Percentiles rank a stretch among this genome's conserved stretches.
Conservation (phyloP, 2,113 vertebrate species). For the Laticauda laticaudata region DNA sequence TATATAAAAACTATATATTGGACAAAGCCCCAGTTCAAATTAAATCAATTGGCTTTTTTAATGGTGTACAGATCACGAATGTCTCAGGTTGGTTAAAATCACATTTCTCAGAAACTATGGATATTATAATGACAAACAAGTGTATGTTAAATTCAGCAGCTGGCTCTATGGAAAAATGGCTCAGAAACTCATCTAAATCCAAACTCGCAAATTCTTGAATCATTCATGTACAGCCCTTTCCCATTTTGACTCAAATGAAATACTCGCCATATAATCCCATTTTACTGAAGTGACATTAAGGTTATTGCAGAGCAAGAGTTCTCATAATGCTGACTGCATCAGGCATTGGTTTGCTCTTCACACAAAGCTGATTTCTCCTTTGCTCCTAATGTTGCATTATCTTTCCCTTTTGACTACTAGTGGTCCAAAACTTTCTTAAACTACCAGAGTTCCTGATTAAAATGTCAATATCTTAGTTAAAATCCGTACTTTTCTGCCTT, state of each 20-base stretch:
- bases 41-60: background rate
- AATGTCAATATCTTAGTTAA: background rate
- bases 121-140: slow-evolving; percentile 62
- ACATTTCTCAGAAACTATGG: slow-evolving; percentile 65
- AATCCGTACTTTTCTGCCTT: background rate
- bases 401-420: background rate
- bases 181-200: slow-evolving; percentile 44
- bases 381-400: slow-evolving; percentile 2
- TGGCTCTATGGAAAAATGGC: slow-evolving; percentile 57
- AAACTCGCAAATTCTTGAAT: slow-evolving; percentile 31
- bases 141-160: slow-evolving; percentile 63
- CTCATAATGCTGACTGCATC: background rate
- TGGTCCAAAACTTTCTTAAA: background rate
- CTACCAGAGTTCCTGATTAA: background rate
- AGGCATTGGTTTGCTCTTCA: background rate
- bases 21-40: background rate
- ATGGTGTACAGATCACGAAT: slow-evolving; percentile 18
- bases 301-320: background rate
- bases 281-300: background rate
- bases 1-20: background rate
- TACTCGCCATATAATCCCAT: background rate
- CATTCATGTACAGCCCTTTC: slow-evolving; percentile 49
- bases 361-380: background rate
- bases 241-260: slow-evolving; percentile 17
- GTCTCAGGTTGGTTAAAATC: slow-evolving; percentile 61